These are phyloP conservation scores for Ophion costatus DNA, from an alignment of 2,888 invertebrate genomes.

Conservation along the genomic window DNA sequence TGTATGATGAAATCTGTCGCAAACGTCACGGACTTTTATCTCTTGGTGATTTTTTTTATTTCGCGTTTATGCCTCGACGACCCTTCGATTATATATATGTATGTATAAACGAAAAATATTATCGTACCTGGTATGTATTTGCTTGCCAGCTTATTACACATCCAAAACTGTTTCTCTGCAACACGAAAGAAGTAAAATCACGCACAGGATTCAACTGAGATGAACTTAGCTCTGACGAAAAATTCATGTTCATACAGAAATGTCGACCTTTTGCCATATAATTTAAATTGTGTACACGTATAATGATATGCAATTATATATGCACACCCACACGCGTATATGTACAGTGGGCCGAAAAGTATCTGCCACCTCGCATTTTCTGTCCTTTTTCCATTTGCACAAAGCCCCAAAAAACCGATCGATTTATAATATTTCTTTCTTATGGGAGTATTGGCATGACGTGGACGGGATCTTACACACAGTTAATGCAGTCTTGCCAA, in stretches of 20 bases:
- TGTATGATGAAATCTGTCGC: slow-evolving; percentile 12
- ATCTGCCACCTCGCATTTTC: not conserved
- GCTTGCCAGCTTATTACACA: slow-evolving; percentile 22
- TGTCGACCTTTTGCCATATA: not conserved
- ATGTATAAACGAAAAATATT: not conserved
- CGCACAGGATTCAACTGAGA: slow-evolving; percentile 20
- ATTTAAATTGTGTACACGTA: not conserved
- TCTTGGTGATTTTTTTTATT: not conserved
- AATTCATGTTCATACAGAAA: not conserved
- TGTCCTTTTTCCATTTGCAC: not conserved
- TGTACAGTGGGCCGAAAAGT: not conserved
- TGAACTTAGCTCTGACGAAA: not conserved
- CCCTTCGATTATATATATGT: not conserved
- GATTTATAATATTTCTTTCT: not conserved
- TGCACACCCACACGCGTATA: not conserved
- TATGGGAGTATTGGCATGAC: not conserved
- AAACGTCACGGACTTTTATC: not conserved
- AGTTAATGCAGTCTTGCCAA: not conserved
- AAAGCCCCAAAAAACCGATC: no score
- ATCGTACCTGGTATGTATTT: slow-evolving; percentile 53
- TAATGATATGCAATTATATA: not conserved
- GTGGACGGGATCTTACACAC: not conserved
- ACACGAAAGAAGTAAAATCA: not conserved
- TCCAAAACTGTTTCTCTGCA: slow-evolving; percentile 32
- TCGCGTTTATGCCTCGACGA: not conserved